These are phyloP conservation scores for Onychomys leucogaster DNA, from an alignment of 2,797 vertebrate species.

Conservation along the genomic window DNA sequence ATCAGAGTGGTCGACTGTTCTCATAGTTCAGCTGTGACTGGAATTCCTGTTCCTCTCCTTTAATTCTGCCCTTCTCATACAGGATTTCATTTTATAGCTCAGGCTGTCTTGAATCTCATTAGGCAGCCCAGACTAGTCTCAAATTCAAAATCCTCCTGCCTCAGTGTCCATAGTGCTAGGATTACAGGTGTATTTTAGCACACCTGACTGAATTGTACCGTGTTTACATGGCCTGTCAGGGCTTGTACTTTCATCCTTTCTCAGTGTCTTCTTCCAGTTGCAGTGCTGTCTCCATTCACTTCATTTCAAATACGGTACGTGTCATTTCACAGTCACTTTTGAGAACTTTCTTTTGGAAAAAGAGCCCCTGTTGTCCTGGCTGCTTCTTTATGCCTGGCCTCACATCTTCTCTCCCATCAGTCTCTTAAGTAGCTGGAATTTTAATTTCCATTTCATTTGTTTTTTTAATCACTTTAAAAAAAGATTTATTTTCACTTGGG, in stretches of 20 bases:
- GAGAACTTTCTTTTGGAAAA: slow-evolving; percentile 4
- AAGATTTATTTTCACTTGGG: neutral
- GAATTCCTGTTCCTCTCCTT: neutral
- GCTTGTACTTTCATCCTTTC: neutral
- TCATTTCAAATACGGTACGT: neutral
- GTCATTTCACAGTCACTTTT: neutral
- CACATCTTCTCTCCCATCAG: neutral
- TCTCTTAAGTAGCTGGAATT: neutral
- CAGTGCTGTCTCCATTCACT: neutral
- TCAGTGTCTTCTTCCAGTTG: neutral
- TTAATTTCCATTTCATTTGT: neutral
- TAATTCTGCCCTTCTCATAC: neutral
- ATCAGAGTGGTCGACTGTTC: neutral
- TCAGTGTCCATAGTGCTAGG: neutral
- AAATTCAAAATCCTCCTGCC: neutral
- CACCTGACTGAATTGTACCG: neutral
- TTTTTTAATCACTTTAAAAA: neutral
- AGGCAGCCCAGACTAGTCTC: neutral
- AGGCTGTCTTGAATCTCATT: neutral
- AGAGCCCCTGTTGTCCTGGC: neutral
- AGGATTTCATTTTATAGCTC: neutral
- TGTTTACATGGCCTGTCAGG: neutral
- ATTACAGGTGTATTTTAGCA: neutral
- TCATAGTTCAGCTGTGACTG: neutral
- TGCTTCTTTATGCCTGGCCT: neutral